Percentiles rank a stretch among this genome's conserved stretches.
Evolutionary conservation across 2,888 invertebrate genomes (phyloP).

Genomic region (Anodontia alba): DNA sequence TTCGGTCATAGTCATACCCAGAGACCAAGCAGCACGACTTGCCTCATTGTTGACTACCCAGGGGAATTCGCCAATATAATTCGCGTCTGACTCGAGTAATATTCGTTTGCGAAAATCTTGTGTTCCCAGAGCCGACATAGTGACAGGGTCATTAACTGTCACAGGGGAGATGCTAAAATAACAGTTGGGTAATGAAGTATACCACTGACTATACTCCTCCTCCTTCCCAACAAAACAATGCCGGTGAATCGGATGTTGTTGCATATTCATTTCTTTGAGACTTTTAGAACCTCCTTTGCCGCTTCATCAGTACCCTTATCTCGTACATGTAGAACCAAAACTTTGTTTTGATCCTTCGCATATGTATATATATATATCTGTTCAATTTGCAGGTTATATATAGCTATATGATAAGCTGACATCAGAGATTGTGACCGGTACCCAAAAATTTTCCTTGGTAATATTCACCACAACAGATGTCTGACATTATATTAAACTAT

Average conservation of each 20-base stretch:
- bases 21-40: not conserved
- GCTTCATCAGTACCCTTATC: not conserved
- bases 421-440: not conserved
- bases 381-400: too few relatives aligned
- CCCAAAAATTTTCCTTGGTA: too few relatives aligned
- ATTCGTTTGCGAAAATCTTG: not conserved
- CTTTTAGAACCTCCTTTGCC: not conserved
- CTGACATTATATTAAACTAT: too few relatives aligned
- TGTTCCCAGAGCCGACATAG: not conserved
- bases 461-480: too few relatives aligned
- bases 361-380: too few relatives aligned
- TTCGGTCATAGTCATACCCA: not conserved
- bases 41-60: not conserved
- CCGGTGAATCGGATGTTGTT: not conserved
- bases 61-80: not conserved
- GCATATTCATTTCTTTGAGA: not conserved
- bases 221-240: not conserved
- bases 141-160: not conserved
- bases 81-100: not conserved
- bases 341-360: not conserved
- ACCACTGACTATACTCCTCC: not conserved
- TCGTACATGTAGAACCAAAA: conserved; percentile 3
- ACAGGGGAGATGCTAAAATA: conserved; percentile 6
- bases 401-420: not conserved
- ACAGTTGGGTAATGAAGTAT: too few relatives aligned